A percentile compares a stretch with the other conserved stretches of the same genome.
phyloP scores from a whole-genome alignment of 2,888 invertebrate species.

The Tipula unca region DNA sequence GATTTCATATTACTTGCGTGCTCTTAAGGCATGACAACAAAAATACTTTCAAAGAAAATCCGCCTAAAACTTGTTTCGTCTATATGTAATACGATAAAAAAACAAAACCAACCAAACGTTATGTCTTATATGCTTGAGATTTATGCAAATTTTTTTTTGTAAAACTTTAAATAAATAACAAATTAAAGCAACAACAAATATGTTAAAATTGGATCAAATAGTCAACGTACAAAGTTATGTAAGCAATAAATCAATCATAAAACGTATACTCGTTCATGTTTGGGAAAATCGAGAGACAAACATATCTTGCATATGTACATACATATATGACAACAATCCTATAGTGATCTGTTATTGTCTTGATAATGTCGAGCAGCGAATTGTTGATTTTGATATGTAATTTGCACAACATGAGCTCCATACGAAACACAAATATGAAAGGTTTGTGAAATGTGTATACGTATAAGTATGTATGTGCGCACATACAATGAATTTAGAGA shows the following conservation, averaged over 20 bases:
- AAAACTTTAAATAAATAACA: neutral
- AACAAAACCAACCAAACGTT: neutral
- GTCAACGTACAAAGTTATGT: neutral
- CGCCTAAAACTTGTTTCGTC: neutral
- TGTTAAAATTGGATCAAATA: neutral
- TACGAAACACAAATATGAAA: neutral
- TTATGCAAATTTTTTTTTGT: neutral
- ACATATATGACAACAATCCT: neutral
- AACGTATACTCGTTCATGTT: neutral
- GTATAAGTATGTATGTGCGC: neutral
- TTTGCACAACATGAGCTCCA: neutral
- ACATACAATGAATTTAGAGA: neutral
- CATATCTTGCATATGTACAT: neutral
- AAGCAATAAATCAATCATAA: neutral
- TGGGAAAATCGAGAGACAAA: neutral
- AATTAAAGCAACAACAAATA: neutral
- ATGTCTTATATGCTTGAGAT: neutral
- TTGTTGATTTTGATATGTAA: neutral
- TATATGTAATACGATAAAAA: neutral
- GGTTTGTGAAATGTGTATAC: neutral
- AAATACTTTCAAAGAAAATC: neutral
- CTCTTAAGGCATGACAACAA: neutral
- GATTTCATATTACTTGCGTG: no score
- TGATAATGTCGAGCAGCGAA: neutral
- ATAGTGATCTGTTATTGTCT: neutral